These are phyloP conservation scores for Eriocheir sinensis DNA, from an alignment of 1,140 invertebrate genomes.

Conservation along the genomic window DNA sequence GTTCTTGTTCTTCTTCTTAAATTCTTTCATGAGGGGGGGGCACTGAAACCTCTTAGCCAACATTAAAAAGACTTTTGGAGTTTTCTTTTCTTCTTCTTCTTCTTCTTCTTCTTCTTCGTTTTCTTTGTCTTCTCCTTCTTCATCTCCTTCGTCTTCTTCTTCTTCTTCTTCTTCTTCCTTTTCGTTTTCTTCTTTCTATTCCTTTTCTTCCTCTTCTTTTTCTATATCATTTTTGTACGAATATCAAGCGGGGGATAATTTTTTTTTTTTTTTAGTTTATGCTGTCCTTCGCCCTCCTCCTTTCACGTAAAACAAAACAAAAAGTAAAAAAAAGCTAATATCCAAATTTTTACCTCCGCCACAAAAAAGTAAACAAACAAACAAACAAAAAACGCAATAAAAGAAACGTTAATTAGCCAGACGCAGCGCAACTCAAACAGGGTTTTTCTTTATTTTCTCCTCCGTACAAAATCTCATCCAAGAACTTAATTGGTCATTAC, in stretches of 20 bases:
- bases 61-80: neutral
- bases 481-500: conserved; percentile 49
- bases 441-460: neutral
- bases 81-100: neutral
- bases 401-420: neutral
- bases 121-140: neutral
- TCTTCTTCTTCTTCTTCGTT: neutral
- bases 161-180: neutral
- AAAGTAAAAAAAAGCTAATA: no score
- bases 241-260: no score
- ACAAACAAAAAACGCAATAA: neutral
- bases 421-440: conserved; percentile 8
- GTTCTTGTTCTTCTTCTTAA: neutral
- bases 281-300: neutral
- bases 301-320: no score
- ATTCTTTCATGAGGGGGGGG: no score
- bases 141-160: neutral
- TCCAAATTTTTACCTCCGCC: neutral
- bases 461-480: conserved; percentile 25
- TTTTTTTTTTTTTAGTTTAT: neutral
- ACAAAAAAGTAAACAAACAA: neutral
- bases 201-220: no score
- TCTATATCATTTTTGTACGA: neutral
- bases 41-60: no score
- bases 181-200: neutral